phyloP scores from a whole-genome alignment of 2,888 invertebrate species.

The Onchidella celtica region DNA sequence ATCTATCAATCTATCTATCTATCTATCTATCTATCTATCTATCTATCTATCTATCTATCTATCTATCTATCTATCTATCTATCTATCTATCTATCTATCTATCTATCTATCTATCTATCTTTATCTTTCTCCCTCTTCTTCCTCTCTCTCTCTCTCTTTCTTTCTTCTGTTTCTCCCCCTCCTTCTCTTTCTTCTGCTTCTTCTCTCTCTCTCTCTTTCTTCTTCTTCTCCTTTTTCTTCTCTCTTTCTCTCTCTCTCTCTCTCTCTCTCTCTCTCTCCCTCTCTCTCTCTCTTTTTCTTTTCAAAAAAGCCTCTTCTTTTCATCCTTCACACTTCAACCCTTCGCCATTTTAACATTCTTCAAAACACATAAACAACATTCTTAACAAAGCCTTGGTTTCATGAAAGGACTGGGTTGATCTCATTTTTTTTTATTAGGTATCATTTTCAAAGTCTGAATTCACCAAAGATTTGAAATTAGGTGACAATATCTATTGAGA shows the following conservation, averaged over 20 bases:
- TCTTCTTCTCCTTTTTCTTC: not conserved
- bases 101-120: not conserved
- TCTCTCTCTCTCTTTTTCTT: not conserved
- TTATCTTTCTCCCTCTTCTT: not conserved
- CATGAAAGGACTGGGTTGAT: no score
- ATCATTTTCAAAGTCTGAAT: no score
- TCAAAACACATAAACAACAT: no score
- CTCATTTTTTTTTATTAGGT: no score
- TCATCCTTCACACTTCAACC: no score
- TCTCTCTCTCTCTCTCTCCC: not conserved
- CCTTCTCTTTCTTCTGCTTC: constrained; percentile 1
- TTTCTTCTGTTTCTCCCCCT: constrained; percentile 3
- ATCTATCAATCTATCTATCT: not conserved
- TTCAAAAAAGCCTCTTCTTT: no score
- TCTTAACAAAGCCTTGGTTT: no score
- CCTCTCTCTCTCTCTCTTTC: not conserved
- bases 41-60: not conserved
- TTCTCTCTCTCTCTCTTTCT: not conserved
- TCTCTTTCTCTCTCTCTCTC: not conserved
- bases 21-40: not conserved
- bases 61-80: not conserved
- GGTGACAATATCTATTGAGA: no score
- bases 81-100: not conserved
- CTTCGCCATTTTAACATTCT: no score
- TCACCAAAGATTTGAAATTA: no score